A percentile compares a stretch with the other conserved stretches of the same genome.
Evolutionary conservation across 53 echinoderm and acorn worm species (phyloP).

Genomic region (Echinarachnius parma): DNA sequence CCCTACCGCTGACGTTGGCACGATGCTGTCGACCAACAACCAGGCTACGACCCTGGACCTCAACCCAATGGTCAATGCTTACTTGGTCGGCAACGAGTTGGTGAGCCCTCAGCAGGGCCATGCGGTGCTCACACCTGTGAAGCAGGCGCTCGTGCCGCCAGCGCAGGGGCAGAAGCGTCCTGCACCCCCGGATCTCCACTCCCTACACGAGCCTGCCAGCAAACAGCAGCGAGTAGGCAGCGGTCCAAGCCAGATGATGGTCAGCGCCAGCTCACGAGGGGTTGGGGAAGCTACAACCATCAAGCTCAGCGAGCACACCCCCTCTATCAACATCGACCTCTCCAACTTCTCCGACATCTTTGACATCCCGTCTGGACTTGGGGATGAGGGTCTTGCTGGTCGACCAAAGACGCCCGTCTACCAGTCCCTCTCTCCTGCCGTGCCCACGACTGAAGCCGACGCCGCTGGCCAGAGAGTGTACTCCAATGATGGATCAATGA

Average conservation of each 20-base stretch:
- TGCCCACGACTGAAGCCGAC: conserved; percentile 5
- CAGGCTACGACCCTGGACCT: conserved; percentile 1
- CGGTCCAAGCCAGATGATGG: background rate
- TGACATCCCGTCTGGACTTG: conserved; percentile 70
- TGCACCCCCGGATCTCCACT: conserved; percentile 55
- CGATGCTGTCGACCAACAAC: background rate
- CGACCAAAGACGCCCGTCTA: conserved; percentile 83
- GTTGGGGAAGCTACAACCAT: conserved; percentile 34
- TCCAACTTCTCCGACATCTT: conserved; percentile 86
- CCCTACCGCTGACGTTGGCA: background rate
- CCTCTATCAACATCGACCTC: conserved; percentile 80
- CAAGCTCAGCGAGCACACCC: conserved; percentile 67
- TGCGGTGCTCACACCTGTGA: conserved; percentile 15
- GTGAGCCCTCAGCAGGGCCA: conserved; percentile 13
- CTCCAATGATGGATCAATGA: background rate
- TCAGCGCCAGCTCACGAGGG: background rate
- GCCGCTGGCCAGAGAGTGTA: conserved; percentile 9
- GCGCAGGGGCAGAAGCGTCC: conserved; percentile 41
- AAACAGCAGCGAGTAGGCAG: conserved; percentile 8
- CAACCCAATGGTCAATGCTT: background rate
- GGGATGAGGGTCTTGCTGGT: conserved; percentile 83
- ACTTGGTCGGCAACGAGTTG: background rate
- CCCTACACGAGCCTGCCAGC: conserved; percentile 15
- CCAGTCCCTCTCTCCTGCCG: conserved; percentile 66
- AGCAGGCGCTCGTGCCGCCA: background rate